Base-by-base conservation (phyloP, 1,140 invertebrate genomes). In the Caenorhabditis inopinata region DNA sequence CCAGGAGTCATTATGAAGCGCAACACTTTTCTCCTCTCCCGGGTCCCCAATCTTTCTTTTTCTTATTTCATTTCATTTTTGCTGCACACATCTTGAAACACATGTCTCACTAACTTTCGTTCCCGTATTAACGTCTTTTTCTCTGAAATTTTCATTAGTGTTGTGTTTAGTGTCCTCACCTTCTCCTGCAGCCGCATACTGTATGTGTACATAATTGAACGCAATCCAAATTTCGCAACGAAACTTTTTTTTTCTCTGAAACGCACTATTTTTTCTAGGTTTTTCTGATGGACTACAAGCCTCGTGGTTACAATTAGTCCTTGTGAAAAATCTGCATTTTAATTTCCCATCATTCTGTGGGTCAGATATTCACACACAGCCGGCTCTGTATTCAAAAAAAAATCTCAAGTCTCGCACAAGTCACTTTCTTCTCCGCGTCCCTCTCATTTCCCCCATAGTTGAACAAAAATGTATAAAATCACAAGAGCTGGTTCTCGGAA, bases 341-440 rank as follows among this genome's bases (percentile, higher is more conserved):
- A 7, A 7, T 14, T 42, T 42, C 38, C 38, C 38, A 42, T 32
- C n/a, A n/a, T 32, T 58, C 1, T 38, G 32, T 68, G 58, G 58
- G 58, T 68, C 58, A 38, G 16, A 68, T 68, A 68, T 68, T 68
- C 58, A 68, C 58, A 38, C 58, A 16, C 58, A 68, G 58, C 58
- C 58, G 58, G 58, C 58, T 68, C 58, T 68, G 58, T 68, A 68
- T 68, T 68, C 58, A 38, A 68, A 68, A 68, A 38, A 58, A 32
- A 25, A 32, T 29, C 29, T 11, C 35, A 38, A 68, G 4, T 21
- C 12, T 9, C 21, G 25, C 25, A 1, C 58, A 38, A 29, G 25
- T 38, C 32, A 29, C 29, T 38, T 29, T 58, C 16, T 2, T 32
- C 4, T 32, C 9, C 11, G 16, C 32, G 7, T 21, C 16, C n/a